Evolutionary conservation across 2,888 invertebrate genomes (phyloP).

Genomic region (Griposia aprilina): DNA sequence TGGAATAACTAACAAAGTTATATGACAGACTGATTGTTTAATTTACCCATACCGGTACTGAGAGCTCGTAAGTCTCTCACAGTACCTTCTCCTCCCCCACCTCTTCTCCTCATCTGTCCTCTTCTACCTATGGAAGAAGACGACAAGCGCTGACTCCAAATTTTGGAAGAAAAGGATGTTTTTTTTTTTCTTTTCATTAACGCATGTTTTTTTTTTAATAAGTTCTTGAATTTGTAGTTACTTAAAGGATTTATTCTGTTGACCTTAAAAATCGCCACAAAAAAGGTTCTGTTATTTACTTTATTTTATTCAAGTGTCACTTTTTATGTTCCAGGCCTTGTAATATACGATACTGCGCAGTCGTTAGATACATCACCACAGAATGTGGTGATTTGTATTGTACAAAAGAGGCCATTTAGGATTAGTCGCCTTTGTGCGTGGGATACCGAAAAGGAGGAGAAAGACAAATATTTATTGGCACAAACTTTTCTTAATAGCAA

Average conservation of each 20-base stretch:
- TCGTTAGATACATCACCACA: constrained; percentile 26
- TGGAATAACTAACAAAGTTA: no score
- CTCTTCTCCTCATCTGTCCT: no score
- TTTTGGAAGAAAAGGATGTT: no score
- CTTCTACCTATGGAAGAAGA: no score
- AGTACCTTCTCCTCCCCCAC: no score
- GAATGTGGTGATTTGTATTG: constrained; percentile 21
- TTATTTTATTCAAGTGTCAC: not conserved
- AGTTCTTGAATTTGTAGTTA: no score
- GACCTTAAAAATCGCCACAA: not conserved
- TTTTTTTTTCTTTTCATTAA: no score
- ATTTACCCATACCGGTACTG: no score
- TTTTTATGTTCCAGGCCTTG: not conserved
- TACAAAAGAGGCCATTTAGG: constrained; percentile 25
- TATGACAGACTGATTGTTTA: no score
- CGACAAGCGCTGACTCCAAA: no score
- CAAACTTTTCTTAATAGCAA: not conserved
- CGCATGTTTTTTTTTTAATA: no score
- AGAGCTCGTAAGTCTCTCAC: no score
- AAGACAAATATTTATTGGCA: constrained; percentile 1
- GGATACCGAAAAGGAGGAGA: not conserved
- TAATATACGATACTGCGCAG: constrained; percentile 22
- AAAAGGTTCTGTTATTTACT: not conserved
- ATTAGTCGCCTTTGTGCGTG: constrained; percentile 5
- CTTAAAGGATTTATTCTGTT: not conserved